Base-by-base conservation (phyloP, 2,797 vertebrate genomes). In the Hozukius guyotensis region DNA sequence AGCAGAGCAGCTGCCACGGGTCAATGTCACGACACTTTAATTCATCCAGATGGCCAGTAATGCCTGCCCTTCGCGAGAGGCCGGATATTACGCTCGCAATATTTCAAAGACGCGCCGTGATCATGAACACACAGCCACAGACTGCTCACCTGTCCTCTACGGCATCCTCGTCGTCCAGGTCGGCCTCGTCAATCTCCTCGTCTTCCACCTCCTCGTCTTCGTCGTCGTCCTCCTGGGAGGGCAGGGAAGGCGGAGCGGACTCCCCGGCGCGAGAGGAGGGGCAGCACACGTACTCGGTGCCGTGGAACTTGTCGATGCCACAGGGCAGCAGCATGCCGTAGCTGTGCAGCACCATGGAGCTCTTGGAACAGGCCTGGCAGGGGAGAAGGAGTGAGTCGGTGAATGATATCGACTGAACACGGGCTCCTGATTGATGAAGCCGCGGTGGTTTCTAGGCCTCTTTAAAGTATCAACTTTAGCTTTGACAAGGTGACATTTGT, bases 321-420 rank as follows among this genome's bases (percentile, higher is more conserved):
- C 98, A 99, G 64, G 98, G 98, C 79, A 99, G 95, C 88, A 99
- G 94, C 97, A 99, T 99, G 66, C 98, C 98, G 0, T 99, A 99
- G 92, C 96, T 98, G 92, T 99, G 97, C 69, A 99, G 94, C 83
- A 95, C 93, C 96, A 96, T 97, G 62, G 96, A 95, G 81, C 96
- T 95, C 22, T 96, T 96, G 86, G 95, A 88, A 55, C 98, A 99
- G 25, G 98, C 98, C 98, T 99, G 87, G 91, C 69, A 0, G 84
- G 74, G 53, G 0, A 22, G 63, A 53, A 36, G 27, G 16, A 36
- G 66, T 8, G 32, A 11, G n/a, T 22, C 0, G 16, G 36, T 16
- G 57, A 65, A 65, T 36, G 61, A 81, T 4, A 36, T 16, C 5
- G n/a, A 49, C 6, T 11, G 27, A 24, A 57, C 24, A 32, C 2